Percentiles rank a stretch among this genome's conserved stretches.
phyloP scores from a whole-genome alignment of 2,113 vertebrate species.

The Stercorarius parasiticus region DNA sequence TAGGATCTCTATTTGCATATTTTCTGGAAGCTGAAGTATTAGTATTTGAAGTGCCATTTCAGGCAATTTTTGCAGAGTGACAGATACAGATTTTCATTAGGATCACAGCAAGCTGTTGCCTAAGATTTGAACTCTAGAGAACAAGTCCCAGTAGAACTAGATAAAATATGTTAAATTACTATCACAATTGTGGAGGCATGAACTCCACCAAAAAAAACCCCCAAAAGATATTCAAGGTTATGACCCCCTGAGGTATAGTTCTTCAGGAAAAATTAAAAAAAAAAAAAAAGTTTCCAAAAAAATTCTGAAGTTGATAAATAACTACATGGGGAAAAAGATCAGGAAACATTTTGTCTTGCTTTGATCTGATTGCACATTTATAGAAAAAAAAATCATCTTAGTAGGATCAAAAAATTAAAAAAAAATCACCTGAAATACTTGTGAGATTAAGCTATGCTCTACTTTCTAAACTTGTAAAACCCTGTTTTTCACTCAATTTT shows the following conservation, averaged over 20 bases:
- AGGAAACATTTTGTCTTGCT: background rate
- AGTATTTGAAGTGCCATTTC: conserved; percentile 66
- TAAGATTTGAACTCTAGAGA: conserved; percentile 29
- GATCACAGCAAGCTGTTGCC: conserved; percentile 34
- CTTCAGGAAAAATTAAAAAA: background rate
- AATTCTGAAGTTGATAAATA: background rate
- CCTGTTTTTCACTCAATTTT: background rate
- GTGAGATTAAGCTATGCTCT: background rate
- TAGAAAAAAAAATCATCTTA: background rate
- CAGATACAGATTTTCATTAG: conserved; percentile 63
- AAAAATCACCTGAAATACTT: background rate
- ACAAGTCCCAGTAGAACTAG: background rate
- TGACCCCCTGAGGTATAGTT: background rate
- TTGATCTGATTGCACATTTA: background rate
- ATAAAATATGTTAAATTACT: conserved; percentile 40
- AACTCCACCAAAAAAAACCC: background rate
- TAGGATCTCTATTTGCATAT: conserved; percentile 65
- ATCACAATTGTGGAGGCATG: background rate
- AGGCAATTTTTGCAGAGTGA: conserved; percentile 59
- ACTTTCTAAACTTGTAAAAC: background rate
- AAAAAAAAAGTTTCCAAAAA: background rate
- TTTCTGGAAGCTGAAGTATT: conserved; percentile 61
- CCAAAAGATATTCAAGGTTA: background rate
- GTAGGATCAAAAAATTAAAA: background rate
- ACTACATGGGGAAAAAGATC: background rate